Evolutionary conservation across 2,888 invertebrate species (phyloP), one percentile per base, ranked within the genome.

Genomic region (Troides aeacus): DNA sequence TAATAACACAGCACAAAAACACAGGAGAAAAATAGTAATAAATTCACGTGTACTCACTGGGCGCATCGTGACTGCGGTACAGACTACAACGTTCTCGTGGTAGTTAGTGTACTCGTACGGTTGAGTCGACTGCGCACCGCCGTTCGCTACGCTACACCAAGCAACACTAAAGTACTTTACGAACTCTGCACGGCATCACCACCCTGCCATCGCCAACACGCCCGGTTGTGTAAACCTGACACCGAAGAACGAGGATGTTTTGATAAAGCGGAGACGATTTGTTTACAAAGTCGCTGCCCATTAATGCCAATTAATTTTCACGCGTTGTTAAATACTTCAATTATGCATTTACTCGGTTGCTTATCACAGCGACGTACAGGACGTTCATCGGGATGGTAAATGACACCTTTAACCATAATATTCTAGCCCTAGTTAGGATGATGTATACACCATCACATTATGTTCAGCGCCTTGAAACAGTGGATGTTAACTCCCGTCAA

Each of bases 11-110:
- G n/a, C 67, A 68, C 67, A 62, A 5, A 62, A 53, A 57, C 67
- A 66, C 66, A 21, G 18, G 8, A 21, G 23, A 17, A 30, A 65
- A 62, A n/a, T n/a, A 56, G 21, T 21, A 57, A 30, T 57, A 77
- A 78, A 77, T 75, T 70, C 87, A 87, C 87, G 75, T 72, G 76
- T 87, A 92, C 91, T 88, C 83, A 91, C 91, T 82, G 80, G 80
- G 80, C 86, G 87, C 89, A 91, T 90, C 76, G 74, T 89, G 88
- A 80, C 80, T 67, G 57, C 18, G 77, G 77, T 81, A 76, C 77
- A 71, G 72, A 71, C 75, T 77, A 78, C 53, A 53, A 53, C 75
- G 74, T 76, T 76, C 74, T 76, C 73, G 73, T 74, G 67, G 72
- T 61, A 68, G 67, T 30, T 30, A 61, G 30, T 21, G 62, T 56